These are phyloP conservation scores for Euura lappo DNA, from an alignment of 1,140 invertebrate genomes.

Conservation along the genomic window DNA sequence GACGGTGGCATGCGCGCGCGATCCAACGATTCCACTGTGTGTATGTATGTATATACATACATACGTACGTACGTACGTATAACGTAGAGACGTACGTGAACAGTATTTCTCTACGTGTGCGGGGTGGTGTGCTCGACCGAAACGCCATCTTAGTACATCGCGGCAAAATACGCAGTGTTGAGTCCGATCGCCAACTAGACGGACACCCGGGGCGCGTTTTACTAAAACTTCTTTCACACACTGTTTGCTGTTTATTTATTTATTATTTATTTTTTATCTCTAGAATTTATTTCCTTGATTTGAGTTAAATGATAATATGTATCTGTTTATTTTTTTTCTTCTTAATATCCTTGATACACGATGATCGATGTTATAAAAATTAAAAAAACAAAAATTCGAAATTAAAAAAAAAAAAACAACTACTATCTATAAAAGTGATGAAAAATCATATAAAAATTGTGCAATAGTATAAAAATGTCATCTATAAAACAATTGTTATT, in stretches of 20 bases:
- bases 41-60: too few species aligned
- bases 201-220: neutral
- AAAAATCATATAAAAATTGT: too few species aligned
- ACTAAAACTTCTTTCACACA: neutral
- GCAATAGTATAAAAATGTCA: too few species aligned
- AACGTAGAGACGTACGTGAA: neutral
- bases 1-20: neutral
- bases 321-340: neutral
- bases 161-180: slow-evolving; percentile 1
- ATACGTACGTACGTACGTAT: neutral
- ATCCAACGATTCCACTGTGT: neutral
- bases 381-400: too few species aligned
- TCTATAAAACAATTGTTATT: too few species aligned
- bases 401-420: too few species aligned
- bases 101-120: neutral
- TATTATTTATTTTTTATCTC: too few species aligned
- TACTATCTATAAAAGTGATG: too few species aligned
- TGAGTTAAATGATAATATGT: neutral
- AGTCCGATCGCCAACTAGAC: slow-evolving; percentile 6
- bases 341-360: neutral
- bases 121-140: neutral
- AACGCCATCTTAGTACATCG: slow-evolving; percentile 6
- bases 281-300: too few species aligned
- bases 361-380: too few species aligned
- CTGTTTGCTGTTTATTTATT: too few species aligned